These are phyloP conservation scores for Danio kyathit DNA, from an alignment of 2,797 vertebrate species.

Conservation along the genomic window DNA sequence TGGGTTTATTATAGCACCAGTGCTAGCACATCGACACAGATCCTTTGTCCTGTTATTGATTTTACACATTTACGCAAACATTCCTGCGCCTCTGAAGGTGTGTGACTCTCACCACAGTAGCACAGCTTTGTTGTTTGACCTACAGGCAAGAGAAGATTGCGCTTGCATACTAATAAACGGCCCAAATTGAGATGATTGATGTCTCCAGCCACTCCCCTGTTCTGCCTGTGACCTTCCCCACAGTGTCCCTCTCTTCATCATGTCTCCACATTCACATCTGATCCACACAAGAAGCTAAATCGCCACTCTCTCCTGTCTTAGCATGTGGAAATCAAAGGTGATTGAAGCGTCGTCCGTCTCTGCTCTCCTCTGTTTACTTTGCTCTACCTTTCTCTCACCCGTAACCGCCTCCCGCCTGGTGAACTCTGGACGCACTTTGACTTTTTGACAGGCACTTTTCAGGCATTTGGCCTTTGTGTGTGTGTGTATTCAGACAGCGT, in stretches of 20 bases:
- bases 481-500: slow-evolving; percentile 59
- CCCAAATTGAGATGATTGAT: slow-evolving; percentile 65
- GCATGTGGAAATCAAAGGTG: slow-evolving; percentile 57
- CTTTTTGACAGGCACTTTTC: slow-evolving; percentile 71
- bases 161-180: slow-evolving; percentile 62
- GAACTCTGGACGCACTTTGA: slow-evolving; percentile 81
- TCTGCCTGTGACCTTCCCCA: slow-evolving; percentile 59
- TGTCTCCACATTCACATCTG: slow-evolving; percentile 51
- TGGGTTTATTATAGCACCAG: neutral
- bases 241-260: slow-evolving; percentile 50
- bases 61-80: slow-evolving; percentile 6
- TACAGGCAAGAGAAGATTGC: slow-evolving; percentile 56
- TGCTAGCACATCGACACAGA: neutral
- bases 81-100: slow-evolving; percentile 17
- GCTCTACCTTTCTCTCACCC: slow-evolving; percentile 69
- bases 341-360: slow-evolving; percentile 66
- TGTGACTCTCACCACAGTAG: slow-evolving; percentile 26
- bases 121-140: slow-evolving; percentile 62
- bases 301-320: slow-evolving; percentile 29
- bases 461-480: slow-evolving; percentile 66
- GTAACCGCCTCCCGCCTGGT: slow-evolving; percentile 65
- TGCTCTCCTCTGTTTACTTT: slow-evolving; percentile 67
- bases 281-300: slow-evolving; percentile 30
- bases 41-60: slow-evolving; percentile 1
- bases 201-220: slow-evolving; percentile 60